Conservation (phyloP, 92 coral and sea anemone genomes). For the Zoanthus solanderi region DNA sequence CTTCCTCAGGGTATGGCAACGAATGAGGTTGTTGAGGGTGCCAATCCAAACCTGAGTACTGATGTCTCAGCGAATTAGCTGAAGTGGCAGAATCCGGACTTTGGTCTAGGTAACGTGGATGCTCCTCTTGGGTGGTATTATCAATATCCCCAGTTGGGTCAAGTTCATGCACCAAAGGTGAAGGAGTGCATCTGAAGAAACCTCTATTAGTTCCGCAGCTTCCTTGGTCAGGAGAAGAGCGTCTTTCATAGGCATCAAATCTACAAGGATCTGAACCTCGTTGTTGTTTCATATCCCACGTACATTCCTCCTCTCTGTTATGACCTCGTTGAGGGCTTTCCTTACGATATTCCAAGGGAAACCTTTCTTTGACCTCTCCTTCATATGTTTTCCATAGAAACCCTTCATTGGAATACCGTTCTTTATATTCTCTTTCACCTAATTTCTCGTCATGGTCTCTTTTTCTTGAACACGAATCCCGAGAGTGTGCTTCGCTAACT, state of each 20-base stretch:
- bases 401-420: neutral
- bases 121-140: neutral
- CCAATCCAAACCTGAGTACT: neutral
- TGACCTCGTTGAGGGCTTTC: neutral
- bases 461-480: neutral
- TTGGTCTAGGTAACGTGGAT: neutral
- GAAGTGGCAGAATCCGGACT: constrained; percentile 6
- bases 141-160: neutral
- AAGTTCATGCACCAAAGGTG: neutral
- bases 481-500: neutral
- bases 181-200: neutral
- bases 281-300: neutral
- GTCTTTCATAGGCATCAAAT: constrained; percentile 6
- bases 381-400: neutral
- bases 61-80: neutral
- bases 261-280: neutral
- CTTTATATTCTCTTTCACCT: neutral
- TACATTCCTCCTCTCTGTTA: neutral
- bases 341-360: neutral
- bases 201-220: constrained; percentile 1
- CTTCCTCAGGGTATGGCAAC: neutral
- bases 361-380: neutral
- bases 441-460: neutral
- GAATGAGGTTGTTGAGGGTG: constrained; percentile 4
- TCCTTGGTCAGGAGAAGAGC: neutral